Conservation (phyloP, 2,797 vertebrate genomes). For the Megaceryle alcyon region DNA sequence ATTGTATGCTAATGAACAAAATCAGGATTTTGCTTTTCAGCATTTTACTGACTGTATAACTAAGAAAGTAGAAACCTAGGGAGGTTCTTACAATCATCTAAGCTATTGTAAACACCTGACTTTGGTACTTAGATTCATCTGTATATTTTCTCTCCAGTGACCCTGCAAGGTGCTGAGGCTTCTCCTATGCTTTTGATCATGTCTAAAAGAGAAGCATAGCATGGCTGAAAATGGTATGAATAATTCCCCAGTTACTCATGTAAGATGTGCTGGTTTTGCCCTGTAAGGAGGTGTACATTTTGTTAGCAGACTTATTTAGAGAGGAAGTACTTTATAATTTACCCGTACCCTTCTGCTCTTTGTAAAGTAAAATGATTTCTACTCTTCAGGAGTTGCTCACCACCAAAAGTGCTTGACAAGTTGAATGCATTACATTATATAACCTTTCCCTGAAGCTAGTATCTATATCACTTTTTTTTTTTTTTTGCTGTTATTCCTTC, state of each 20-base stretch:
- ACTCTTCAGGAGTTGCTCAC: neutral
- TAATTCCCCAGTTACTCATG: neutral
- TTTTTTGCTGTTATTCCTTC: neutral
- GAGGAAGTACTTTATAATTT: neutral
- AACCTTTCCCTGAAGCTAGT: neutral
- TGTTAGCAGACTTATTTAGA: neutral
- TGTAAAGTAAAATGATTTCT: neutral
- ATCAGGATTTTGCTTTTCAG: neutral
- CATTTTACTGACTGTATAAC: neutral
- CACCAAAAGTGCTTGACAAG: neutral
- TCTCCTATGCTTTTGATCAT: neutral
- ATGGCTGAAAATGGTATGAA: neutral
- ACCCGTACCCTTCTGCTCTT: neutral
- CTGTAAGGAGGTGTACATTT: neutral
- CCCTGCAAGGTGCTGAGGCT: neutral
- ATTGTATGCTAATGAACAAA: neutral
- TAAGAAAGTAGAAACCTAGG: neutral
- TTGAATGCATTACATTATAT: neutral
- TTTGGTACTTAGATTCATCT: neutral
- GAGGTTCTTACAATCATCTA: neutral
- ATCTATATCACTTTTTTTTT: neutral
- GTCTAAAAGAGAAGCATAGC: neutral
- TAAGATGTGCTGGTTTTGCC: neutral
- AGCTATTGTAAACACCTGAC: neutral
- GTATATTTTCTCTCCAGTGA: neutral